These are phyloP conservation scores for Leptinotarsa texana DNA, from an alignment of 1,140 invertebrate genomes.

Conservation along the genomic window DNA sequence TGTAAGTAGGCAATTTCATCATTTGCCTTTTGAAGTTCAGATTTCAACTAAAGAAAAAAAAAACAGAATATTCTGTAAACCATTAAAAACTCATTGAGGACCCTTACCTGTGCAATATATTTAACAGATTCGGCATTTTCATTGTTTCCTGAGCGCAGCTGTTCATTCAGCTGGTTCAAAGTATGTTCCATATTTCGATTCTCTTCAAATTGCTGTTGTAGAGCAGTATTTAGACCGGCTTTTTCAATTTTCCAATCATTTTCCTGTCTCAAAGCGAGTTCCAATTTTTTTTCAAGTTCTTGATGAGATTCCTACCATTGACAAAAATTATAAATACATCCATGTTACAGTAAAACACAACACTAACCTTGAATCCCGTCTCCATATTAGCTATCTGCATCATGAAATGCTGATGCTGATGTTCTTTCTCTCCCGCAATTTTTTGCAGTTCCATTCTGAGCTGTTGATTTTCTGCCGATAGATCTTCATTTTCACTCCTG, in stretches of 20 bases:
- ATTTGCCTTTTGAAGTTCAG: constrained; percentile 40
- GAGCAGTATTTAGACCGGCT: constrained; percentile 49
- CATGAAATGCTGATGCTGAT: constrained; percentile 55
- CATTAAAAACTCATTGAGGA: not conserved
- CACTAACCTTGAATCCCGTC: constrained; percentile 45
- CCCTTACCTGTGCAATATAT: constrained; percentile 42
- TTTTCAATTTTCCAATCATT: constrained; percentile 42
- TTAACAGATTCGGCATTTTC: constrained; percentile 45
- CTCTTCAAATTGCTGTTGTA: constrained; percentile 50
- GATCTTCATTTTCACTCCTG: constrained; percentile 60
- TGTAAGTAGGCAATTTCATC: constrained; percentile 45
- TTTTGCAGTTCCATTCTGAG: constrained; percentile 58
- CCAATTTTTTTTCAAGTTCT: constrained; percentile 59
- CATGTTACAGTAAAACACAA: not conserved
- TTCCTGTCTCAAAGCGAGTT: constrained; percentile 53
- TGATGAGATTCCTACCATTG: constrained; percentile 39
- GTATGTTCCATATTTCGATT: constrained; percentile 43
- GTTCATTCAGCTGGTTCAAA: constrained; percentile 45
- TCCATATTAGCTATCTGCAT: constrained; percentile 53
- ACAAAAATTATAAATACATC: not conserved
- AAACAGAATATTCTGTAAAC: too few species aligned
- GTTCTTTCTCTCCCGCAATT: constrained; percentile 56
- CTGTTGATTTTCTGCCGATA: constrained; percentile 57
- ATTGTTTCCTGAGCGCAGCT: constrained; percentile 47
- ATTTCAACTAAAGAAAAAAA: constrained; percentile 39